A percentile compares a stretch with the other conserved stretches of the same genome.
These are phyloP conservation scores for Leucophenga maculata DNA, from an alignment of 2,888 invertebrate genomes.

Conservation along the genomic window DNA sequence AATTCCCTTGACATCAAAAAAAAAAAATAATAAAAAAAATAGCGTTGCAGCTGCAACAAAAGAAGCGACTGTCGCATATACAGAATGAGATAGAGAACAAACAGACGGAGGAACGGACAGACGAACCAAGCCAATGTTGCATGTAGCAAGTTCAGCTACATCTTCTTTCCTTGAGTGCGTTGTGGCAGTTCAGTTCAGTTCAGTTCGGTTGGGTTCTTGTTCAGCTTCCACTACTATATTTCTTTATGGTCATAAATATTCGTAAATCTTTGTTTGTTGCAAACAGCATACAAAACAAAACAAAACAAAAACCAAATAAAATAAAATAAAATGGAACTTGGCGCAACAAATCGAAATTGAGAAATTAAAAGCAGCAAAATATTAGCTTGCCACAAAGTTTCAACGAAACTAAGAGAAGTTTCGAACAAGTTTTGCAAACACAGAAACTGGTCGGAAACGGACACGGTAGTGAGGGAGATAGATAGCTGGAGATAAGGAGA, in stretches of 20 bases:
- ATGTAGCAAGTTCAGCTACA: conserved; percentile 11
- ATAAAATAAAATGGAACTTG: conserved; percentile 13
- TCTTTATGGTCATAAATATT: conserved; percentile 25
- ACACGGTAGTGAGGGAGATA: too few species aligned
- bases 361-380: conserved; percentile 14
- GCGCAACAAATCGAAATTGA: conserved; percentile 29
- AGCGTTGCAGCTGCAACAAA: conserved; percentile 34
- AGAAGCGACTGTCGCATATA: conserved; percentile 15
- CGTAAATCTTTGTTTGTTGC: not conserved
- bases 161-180: not conserved
- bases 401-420: not conserved
- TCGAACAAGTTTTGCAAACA: conserved; percentile 16
- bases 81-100: conserved; percentile 3
- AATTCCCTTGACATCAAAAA: conserved; percentile 44
- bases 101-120: too few species aligned
- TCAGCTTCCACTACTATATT: not conserved
- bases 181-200: not conserved
- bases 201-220: not conserved
- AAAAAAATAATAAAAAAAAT: conserved; percentile 23
- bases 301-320: too few species aligned
- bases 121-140: too few species aligned
- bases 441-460: not conserved
- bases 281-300: not conserved
- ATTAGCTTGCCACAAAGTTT: too few species aligned
- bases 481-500: too few species aligned